Evolutionary conservation across 2,113 vertebrate species (phyloP), one percentile per base, ranked within the genome.

Genomic region (Tyrannus savana): DNA sequence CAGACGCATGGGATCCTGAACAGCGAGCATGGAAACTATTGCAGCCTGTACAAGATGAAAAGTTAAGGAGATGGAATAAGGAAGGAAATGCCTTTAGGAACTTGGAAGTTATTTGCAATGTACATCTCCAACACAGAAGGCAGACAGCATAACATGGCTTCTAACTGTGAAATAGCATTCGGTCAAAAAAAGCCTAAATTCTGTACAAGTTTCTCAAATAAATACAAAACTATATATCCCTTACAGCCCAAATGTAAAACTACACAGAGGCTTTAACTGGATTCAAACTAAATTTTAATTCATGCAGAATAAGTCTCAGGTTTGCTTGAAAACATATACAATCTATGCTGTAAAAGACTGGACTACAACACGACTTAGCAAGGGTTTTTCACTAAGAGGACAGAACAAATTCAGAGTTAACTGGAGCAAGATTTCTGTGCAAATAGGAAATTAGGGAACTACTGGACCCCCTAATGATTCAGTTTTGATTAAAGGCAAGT

Each of bases 61-160:
- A 81, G 35, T 60, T 58, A 42, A 7, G 4, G 25, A 31, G 37
- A 30, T 5, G 2, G 21, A 27, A 46, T 39, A 76, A 60, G 30
- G 71, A 87, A 89, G 67, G 78, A 94, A 94, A 64, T 55, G 23
- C 35, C 30, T 85, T 83, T 62, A 86, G 72, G 55, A 85, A 11
- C 46, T 66, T 71, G 67, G 22, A 90, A 83, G 31, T 11, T 71
- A 14, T 63, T 66, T 24, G 39, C 4, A 67, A 16, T 47, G 46
- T 44, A 3, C 10, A 15, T 22, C 31, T 74, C 21, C 35, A 79
- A 28, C 42, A 68, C 47, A 71, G 64, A 62, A 39, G 33, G 46
- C 35, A 71, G 17, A 21, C 39, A 71, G n/a, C 10, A 60, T 8
- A 66, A 33, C 22, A 14, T 1, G 12, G n/a, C 17, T 78, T n/a